Conservation (phyloP, 2,113 vertebrate species). For the Ammospiza nelsoni region DNA sequence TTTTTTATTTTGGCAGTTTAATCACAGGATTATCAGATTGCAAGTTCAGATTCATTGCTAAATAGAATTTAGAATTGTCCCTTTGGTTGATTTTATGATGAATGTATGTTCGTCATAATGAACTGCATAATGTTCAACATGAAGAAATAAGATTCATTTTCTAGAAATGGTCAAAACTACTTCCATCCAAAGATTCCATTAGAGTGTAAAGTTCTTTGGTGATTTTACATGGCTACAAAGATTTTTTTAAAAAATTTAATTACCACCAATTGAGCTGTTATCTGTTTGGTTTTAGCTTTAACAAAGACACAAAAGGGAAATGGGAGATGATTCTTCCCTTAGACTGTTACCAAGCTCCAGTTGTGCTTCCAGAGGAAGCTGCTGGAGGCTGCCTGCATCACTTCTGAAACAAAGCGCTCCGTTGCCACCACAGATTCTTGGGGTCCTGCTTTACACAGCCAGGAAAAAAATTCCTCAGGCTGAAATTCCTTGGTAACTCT, state of each 20-base stretch:
- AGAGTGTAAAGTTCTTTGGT: neutral
- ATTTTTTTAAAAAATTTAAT: neutral
- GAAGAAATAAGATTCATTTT: neutral
- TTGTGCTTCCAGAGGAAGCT: neutral
- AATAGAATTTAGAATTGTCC: neutral
- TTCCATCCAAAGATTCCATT: neutral
- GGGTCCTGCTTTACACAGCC: neutral
- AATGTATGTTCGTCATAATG: neutral
- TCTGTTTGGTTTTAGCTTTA: neutral
- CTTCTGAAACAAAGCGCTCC: neutral
- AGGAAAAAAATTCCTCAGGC: neutral
- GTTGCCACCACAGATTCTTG: neutral
- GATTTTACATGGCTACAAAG: neutral
- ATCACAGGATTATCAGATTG: neutral
- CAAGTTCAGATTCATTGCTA: neutral
- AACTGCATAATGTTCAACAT: neutral
- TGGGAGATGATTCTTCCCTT: neutral
- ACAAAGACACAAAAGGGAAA: neutral
- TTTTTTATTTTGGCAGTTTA: neutral
- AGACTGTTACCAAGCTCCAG: neutral
- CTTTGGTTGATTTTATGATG: neutral
- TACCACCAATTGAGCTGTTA: neutral
- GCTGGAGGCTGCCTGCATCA: neutral
- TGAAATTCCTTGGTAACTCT: neutral
- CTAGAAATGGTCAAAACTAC: neutral